A percentile compares a stretch with the other conserved stretches of the same genome.
phyloP scores from a whole-genome alignment of 2,888 invertebrate species.

The Deroplatys truncata region DNA sequence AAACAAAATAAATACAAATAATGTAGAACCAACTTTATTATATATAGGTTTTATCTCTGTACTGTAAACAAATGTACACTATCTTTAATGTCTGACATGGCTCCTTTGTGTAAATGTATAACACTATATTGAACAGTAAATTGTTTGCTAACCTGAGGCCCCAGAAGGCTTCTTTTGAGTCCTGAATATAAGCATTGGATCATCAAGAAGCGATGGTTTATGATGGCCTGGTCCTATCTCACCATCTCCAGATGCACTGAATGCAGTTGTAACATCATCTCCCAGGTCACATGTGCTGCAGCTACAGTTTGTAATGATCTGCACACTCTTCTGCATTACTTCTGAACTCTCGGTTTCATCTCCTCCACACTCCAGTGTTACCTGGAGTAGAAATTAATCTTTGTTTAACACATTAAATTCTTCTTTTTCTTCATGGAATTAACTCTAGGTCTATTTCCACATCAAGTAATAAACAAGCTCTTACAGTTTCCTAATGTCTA shows the following conservation, averaged over 20 bases:
- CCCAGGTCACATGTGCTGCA: conserved; percentile 55
- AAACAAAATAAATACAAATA: too few relatives aligned
- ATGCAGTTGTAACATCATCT: background rate
- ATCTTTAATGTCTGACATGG: too few relatives aligned
- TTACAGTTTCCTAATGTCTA: too few relatives aligned
- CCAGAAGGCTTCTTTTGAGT: background rate
- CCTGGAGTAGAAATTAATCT: conserved; percentile 42
- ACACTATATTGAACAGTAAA: too few relatives aligned
- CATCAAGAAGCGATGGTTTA: conserved; percentile 21
- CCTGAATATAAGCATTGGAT: conserved; percentile 29
- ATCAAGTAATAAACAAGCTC: too few relatives aligned
- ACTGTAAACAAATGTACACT: too few relatives aligned
- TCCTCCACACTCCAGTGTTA: conserved; percentile 54
- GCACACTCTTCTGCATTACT: conserved; percentile 54
- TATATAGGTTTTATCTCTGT: too few relatives aligned
- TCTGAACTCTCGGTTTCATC: conserved; percentile 46
- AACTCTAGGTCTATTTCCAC: too few relatives aligned
- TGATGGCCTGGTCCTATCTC: conserved; percentile 10
- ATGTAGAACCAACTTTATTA: too few relatives aligned
- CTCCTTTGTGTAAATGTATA: too few relatives aligned
- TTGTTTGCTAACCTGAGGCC: conserved; percentile 16
- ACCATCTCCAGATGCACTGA: conserved; percentile 23
- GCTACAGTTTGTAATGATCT: conserved; percentile 62
- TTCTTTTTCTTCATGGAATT: background rate
- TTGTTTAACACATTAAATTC: background rate